Evolutionary conservation across 2,888 invertebrate genomes (phyloP), one percentile per base, ranked within the genome.

Genomic region (Mallateleia sp.): DNA sequence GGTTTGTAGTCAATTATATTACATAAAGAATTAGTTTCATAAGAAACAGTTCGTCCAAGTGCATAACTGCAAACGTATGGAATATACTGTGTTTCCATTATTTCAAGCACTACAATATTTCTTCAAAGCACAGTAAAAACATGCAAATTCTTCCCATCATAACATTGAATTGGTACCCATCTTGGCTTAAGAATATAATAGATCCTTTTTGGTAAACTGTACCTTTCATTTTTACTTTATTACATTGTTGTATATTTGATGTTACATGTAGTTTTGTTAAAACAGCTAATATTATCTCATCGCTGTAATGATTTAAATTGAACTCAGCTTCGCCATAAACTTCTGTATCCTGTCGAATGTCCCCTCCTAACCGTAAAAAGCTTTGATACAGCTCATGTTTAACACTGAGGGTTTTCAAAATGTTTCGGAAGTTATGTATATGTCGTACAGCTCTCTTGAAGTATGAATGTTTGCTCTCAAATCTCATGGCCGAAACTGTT

Each of bases 381-480:
- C 72, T 72, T 75, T 62, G 84, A 14, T n/a, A 54, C 8, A 75
- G 15, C 11, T 67, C 67, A 45, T 67, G 52, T 67, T 67, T 67
- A 2, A 28, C 52, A 18, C 15, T n/a, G 2, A 67, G 22, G 6
- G 34, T n/a, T 18, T 45, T 45, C 4, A 34, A n/a, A 1, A 67
- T 52, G 32, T 67, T 67, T 32, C 3, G 18, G 9, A 52, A 67
- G 32, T 67, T 67, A 3, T 38, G 54, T 1, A 77, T 8, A 32
- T 18, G 20, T 45, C 72, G 18, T 14, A 77, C 62, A 9, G 66
- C 56, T 85, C n/a, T n/a, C n/a, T n/a, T n/a, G n/a, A n/a, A n/a
- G n/a, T n/a, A n/a, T n/a, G n/a, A n/a, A 69, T 92, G 90, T 67
- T 92, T 91, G 47, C 89, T 90, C 78, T 92, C 91, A 72, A 91